These are phyloP conservation scores for Drosophila fulvimacula DNA, from an alignment of 2,888 invertebrate genomes.

Conservation along the genomic window DNA sequence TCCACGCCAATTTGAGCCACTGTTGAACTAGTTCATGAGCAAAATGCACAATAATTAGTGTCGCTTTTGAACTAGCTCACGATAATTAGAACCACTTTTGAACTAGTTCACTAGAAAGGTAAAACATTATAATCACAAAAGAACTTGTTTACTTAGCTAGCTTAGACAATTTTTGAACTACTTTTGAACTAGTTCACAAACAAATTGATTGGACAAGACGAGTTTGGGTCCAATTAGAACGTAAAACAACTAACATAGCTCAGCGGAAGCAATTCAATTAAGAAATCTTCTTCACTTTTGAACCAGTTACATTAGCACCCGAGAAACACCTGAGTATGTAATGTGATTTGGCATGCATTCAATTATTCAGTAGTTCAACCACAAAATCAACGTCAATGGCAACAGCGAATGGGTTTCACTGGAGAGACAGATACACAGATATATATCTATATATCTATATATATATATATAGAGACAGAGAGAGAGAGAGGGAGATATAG, in stretches of 20 bases:
- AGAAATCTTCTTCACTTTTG: neutral
- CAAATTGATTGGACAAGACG: too few relatives aligned
- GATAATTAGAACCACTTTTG: too few relatives aligned
- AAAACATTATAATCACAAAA: too few relatives aligned
- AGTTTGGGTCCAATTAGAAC: neutral
- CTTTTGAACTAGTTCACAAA: neutral
- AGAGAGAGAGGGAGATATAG: slow-evolving; percentile 73
- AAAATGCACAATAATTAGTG: neutral
- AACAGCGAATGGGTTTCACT: slow-evolving; percentile 5
- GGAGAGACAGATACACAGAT: neutral
- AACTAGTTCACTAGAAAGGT: neutral
- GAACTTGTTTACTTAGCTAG: neutral
- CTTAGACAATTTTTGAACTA: neutral
- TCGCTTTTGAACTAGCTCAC: neutral
- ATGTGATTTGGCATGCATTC: slow-evolving; percentile 38
- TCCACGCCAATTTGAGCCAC: neutral
- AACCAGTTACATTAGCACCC: slow-evolving; percentile 19
- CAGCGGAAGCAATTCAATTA: neutral
- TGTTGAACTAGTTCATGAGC: neutral
- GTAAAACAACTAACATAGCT: neutral
- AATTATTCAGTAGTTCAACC: slow-evolving; percentile 46
- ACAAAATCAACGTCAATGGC: slow-evolving; percentile 40
- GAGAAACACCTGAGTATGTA: slow-evolving; percentile 5
- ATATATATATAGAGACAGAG: slow-evolving; percentile 30
- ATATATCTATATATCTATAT: too few relatives aligned